A percentile compares a stretch with the other conserved stretches of the same genome.
Evolutionary conservation across 2,113 vertebrate species (phyloP).

Genomic region (Vireo altiloquus): DNA sequence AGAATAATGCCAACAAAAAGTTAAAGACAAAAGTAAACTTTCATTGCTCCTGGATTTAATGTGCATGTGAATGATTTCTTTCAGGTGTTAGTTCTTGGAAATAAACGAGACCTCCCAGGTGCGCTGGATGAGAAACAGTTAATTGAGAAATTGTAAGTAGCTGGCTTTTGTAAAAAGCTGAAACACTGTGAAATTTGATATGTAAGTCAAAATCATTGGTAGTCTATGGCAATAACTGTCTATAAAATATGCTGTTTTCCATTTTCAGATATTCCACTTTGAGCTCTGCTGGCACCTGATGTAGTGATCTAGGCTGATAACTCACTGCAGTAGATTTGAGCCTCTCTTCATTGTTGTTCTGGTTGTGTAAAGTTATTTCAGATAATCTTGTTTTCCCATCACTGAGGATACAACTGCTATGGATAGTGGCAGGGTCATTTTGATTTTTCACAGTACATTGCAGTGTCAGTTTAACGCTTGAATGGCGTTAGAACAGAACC

Average conservation of each 20-base stretch:
- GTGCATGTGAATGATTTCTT: neutral
- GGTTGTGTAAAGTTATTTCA: neutral
- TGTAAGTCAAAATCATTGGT: neutral
- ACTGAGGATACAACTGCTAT: neutral
- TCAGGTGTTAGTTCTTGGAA: slow-evolving; percentile 87
- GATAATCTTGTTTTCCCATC: neutral
- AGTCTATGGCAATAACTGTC: neutral
- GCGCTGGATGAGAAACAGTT: slow-evolving; percentile 90
- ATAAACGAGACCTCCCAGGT: slow-evolving; percentile 84
- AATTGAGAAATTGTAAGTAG: slow-evolving; percentile 88
- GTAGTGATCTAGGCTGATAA: neutral
- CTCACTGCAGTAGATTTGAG: neutral
- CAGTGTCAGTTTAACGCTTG: neutral
- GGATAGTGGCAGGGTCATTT: neutral
- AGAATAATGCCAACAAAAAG: neutral
- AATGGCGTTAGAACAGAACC: neutral
- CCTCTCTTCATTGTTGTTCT: neutral
- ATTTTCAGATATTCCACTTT: neutral
- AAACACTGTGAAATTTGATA: neutral
- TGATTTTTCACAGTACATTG: neutral
- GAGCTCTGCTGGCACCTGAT: neutral
- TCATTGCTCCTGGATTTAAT: neutral
- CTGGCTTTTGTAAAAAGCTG: neutral
- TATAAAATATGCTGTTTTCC: slow-evolving; percentile 4
- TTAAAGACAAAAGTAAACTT: neutral